A percentile compares a stretch with the other conserved stretches of the same genome.
Evolutionary conservation across 1,140 invertebrate species (phyloP).

Genomic region (Arion vulgaris): DNA sequence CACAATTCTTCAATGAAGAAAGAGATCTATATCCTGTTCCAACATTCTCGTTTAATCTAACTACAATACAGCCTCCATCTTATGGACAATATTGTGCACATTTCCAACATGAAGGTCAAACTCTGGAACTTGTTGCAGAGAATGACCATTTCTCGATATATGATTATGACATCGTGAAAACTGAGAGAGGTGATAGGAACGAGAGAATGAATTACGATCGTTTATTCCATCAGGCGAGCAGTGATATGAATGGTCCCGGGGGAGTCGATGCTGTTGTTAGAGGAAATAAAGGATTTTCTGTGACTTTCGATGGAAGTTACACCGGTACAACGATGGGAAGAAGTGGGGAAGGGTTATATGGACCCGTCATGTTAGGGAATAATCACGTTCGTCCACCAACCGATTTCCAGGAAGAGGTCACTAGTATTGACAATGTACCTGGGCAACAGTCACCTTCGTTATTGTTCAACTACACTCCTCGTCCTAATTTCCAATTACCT

Average conservation of each 20-base stretch:
- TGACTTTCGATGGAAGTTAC: slow-evolving; percentile 6
- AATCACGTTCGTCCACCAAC: neutral
- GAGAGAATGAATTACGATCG: slow-evolving; percentile 30
- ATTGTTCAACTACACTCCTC: neutral
- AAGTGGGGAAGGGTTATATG: neutral
- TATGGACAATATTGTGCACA: neutral
- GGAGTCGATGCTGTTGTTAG: slow-evolving; percentile 1
- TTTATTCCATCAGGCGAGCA: slow-evolving; percentile 25
- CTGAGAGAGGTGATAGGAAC: neutral
- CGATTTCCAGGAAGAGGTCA: neutral
- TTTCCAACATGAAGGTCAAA: neutral
- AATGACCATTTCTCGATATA: neutral
- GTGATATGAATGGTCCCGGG: slow-evolving; percentile 1
- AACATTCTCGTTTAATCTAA: no score
- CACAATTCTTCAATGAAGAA: no score
- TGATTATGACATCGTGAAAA: neutral
- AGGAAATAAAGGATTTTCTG: neutral
- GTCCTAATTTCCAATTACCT: slow-evolving; percentile 25
- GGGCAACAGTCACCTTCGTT: neutral
- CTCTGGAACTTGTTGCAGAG: neutral
- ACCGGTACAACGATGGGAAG: neutral
- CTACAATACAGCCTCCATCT: neutral
- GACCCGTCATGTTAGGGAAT: neutral
- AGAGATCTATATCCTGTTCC: no score
- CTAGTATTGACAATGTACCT: neutral